Conservation (phyloP, 2,888 invertebrate species). For the Nowickia ferox region DNA sequence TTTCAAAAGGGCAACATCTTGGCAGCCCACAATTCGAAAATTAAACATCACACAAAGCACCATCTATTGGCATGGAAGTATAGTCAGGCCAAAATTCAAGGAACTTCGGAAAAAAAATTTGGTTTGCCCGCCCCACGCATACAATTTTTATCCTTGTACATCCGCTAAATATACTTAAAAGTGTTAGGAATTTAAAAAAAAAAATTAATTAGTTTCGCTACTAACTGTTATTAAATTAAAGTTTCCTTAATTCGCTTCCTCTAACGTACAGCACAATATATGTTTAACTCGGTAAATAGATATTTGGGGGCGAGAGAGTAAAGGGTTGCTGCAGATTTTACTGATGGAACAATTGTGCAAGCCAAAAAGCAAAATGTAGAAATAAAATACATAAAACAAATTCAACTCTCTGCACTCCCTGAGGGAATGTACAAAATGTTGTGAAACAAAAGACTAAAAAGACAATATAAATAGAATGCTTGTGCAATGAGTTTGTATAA, state of each 20-base stretch:
- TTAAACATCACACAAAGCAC: too few species aligned
- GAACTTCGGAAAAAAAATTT: too few species aligned
- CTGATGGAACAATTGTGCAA: constrained; percentile 42
- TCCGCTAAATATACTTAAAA: too few species aligned
- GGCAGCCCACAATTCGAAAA: too few species aligned
- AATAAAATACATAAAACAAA: constrained; percentile 38
- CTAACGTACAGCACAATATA: constrained; percentile 42
- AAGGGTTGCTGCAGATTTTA: constrained; percentile 48
- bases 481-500: neutral
- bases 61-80: too few species aligned
- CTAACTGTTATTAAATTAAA: constrained; percentile 18
- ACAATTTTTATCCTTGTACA: too few species aligned
- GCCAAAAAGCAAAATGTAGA: constrained; percentile 28
- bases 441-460: constrained; percentile 61
- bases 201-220: neutral
- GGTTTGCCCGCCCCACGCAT: too few species aligned
- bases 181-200: neutral
- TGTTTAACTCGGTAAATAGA: constrained; percentile 40
- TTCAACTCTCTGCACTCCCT: constrained; percentile 69
- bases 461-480: constrained; percentile 54
- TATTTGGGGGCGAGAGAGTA: neutral
- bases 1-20: too few species aligned
- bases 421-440: constrained; percentile 68
- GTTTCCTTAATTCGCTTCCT: constrained; percentile 14
- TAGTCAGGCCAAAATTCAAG: too few species aligned